phyloP scores from a whole-genome alignment of 2,888 invertebrate species.

The Drosophila neotestacea region DNA sequence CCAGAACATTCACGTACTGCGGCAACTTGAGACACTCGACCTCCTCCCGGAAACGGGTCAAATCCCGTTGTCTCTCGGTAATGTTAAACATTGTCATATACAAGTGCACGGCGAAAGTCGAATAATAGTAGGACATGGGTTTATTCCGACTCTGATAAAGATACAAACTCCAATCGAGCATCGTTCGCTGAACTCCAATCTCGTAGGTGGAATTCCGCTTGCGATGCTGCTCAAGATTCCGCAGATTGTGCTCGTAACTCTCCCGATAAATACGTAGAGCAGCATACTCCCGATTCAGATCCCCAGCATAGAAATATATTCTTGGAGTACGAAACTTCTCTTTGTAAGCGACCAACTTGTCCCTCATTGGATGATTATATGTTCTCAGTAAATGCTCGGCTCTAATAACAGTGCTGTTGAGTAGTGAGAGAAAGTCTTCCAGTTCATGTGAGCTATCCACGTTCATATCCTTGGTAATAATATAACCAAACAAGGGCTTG shows the following conservation, averaged over 20 bases:
- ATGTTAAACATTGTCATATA: conserved; percentile 83
- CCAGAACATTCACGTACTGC: conserved; percentile 78
- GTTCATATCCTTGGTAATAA: conserved; percentile 76
- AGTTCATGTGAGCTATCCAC: conserved; percentile 70
- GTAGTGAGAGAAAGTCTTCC: conserved; percentile 65
- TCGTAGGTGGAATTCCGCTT: conserved; percentile 78
- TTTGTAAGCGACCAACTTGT: conserved; percentile 65
- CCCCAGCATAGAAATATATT: conserved; percentile 71
- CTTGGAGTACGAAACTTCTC: conserved; percentile 75
- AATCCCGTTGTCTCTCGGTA: conserved; percentile 75
- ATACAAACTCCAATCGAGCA: conserved; percentile 83
- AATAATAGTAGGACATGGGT: conserved; percentile 83
- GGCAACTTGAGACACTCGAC: conserved; percentile 82
- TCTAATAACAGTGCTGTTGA: conserved; percentile 69
- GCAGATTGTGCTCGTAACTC: conserved; percentile 82
- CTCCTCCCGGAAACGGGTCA: conserved; percentile 71
- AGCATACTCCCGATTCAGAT: conserved; percentile 77
- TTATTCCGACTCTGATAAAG: conserved; percentile 82
- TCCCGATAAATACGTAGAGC: conserved; percentile 76
- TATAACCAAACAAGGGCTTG: conserved; percentile 82
- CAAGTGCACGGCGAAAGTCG: conserved; percentile 82
- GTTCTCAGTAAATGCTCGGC: conserved; percentile 57
- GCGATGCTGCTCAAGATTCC: conserved; percentile 74
- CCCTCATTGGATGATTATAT: conserved; percentile 59
- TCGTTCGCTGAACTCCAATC: conserved; percentile 73